Base-by-base conservation (phyloP, 2,113 vertebrate genomes). In the Mesoclemmys tuberculata region DNA sequence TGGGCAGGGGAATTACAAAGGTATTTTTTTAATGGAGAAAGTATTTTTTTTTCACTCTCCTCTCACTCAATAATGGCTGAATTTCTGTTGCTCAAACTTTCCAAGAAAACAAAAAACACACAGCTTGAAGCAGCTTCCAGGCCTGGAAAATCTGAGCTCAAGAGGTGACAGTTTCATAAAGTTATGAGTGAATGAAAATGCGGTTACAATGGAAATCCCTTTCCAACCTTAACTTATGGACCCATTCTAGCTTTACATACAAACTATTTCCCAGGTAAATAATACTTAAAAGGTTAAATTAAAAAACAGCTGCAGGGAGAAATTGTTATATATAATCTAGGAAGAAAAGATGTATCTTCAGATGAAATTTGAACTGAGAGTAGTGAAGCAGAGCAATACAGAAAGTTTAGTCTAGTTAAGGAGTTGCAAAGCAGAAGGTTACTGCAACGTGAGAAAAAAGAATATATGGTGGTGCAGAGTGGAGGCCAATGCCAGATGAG, bases 401-500 rank as follows among this genome's bases (percentile, higher is more conserved):
- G 51, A 55, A 52, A 18, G 4, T 3, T 52, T 27, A 27, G 4
- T 52, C 52, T 55, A 56, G 38, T 38, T 44, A 18, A 82, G 38
- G 26, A 56, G n/a, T 24, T 56, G 80, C 52, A 41, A 22, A 55
- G n/a, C 12, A 81, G 51, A 54, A 41, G 38, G 80, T 26, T 29
- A 12, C 13, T 55, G 54, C 38, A 56, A 41, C 38, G 13, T 10
- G n/a, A 44, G 24, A 56, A 24, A 41, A 54, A 56, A 41, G n/a
- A 82, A 27, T 44, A 56, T 56, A 0, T 0, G 0, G 49, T 2
- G n/a, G 7, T 2, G 6, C 19, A 1, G 38, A 38, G n/a, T 38
- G n/a, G 51, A 44, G 52, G n/a, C 52, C 52, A 6, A 27, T 55
- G 27, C 13, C 26, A 41, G 26, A 52, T 11, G 8, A 16, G 52